Percentiles rank a stretch among this genome's conserved stretches.
phyloP scores from a whole-genome alignment of 35 echinoderm and acorn worm genomes.

The Amphiura filiformis region DNA sequence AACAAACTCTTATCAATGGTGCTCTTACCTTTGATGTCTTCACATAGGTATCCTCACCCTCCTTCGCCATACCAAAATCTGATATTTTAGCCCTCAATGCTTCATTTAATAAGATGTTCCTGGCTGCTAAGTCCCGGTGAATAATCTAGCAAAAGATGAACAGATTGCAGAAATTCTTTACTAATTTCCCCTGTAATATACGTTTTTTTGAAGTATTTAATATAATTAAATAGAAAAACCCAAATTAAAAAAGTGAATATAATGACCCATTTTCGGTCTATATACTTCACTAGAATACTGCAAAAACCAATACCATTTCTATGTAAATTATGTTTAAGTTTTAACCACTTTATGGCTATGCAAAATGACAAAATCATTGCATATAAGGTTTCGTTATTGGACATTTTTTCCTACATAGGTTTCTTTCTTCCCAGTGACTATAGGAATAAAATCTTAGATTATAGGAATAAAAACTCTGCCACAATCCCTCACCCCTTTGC shows the following conservation, averaged over 20 bases:
- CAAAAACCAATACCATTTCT: too few species aligned
- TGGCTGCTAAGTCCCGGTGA: not conserved
- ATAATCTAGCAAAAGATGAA: not conserved
- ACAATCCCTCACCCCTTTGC: not conserved
- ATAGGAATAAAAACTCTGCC: too few species aligned
- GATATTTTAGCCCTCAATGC: not conserved
- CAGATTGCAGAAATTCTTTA: too few species aligned
- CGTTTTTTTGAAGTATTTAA: not conserved
- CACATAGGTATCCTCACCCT: not conserved
- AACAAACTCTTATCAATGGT: too few species aligned
- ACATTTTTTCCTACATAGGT: not conserved
- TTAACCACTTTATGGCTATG: too few species aligned
- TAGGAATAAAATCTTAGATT: not conserved
- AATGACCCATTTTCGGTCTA: too few species aligned
- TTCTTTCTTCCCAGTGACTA: not conserved
- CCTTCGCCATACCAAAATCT: not conserved
- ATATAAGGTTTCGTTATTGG: not conserved
- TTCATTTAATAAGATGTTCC: not conserved
- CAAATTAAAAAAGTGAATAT: not conserved
- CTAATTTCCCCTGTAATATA: not conserved
- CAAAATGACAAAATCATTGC: too few species aligned
- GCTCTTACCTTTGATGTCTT: not conserved
- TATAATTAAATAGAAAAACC: not conserved
- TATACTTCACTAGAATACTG: too few species aligned
- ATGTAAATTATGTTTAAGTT: too few species aligned